Conservation (phyloP, 2,797 vertebrate genomes). For the Xenopus petersii region DNA sequence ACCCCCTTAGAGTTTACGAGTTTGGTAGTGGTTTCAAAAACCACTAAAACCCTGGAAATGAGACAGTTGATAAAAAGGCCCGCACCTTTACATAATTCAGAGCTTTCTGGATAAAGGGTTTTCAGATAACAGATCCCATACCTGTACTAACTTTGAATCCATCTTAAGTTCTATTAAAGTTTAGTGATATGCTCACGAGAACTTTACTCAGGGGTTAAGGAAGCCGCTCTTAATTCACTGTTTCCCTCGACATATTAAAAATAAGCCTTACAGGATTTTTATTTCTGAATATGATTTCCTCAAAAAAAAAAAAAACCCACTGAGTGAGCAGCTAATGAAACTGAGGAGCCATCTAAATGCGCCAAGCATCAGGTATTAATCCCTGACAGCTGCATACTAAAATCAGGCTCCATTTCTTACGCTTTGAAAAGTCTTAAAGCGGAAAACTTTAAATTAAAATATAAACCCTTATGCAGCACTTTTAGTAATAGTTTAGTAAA, state of each 20-base stretch:
- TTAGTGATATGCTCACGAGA: neutral
- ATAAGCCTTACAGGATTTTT: conserved; percentile 22
- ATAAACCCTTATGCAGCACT: conserved; percentile 46
- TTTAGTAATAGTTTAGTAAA: conserved; percentile 46
- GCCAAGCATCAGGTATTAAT: conserved; percentile 46
- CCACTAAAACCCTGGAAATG: too few relatives aligned
- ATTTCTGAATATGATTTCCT: conserved; percentile 33
- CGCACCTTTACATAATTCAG: too few relatives aligned
- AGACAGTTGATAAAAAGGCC: too few relatives aligned
- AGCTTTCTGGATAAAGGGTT: too few relatives aligned
- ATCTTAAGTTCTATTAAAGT: neutral
- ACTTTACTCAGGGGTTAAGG: conserved; percentile 2
- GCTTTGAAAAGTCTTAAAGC: conserved; percentile 41
- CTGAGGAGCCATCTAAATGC: conserved; percentile 31
- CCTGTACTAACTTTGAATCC: too few relatives aligned
- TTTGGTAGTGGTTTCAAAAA: too few relatives aligned
- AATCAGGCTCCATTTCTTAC: conserved; percentile 7
- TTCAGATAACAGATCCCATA: too few relatives aligned
- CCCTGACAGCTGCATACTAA: conserved; percentile 38
- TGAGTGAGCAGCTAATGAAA: conserved; percentile 40
- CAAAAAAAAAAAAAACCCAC: neutral
- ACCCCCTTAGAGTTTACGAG: too few relatives aligned
- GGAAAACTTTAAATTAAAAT: conserved; percentile 46
- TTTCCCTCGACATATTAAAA: conserved; percentile 10
- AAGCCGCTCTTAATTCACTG: conserved; percentile 6